A percentile compares a stretch with the other conserved stretches of the same genome.
Evolutionary conservation across 2,797 vertebrate species (phyloP).

Genomic region (Sternarchorhynchus goeldii): DNA sequence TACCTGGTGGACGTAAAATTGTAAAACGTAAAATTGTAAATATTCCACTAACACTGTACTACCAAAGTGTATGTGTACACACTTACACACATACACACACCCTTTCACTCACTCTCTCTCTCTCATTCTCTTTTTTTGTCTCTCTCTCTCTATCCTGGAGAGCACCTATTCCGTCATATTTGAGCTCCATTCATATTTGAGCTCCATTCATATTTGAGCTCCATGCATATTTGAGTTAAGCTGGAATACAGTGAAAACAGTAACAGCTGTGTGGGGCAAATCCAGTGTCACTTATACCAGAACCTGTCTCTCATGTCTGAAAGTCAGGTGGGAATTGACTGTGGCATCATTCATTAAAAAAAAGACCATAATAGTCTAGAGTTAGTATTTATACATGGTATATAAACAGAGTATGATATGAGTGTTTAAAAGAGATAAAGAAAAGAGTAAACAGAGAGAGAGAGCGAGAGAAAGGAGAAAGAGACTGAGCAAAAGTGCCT

Average conservation of each 20-base stretch:
- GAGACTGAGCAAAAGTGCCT: too few relatives aligned
- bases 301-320: too few relatives aligned
- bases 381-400: too few relatives aligned
- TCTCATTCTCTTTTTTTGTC: too few relatives aligned
- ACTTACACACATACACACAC: background rate
- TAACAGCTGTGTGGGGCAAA: slow-evolving; percentile 51
- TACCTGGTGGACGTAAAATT: background rate
- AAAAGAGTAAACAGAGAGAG: slow-evolving; percentile 32
- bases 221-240: slow-evolving; percentile 27
- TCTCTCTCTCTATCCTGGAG: background rate
- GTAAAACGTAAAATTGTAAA: slow-evolving; percentile 17
- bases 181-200: too few relatives aligned
- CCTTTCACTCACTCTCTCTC: too few relatives aligned
- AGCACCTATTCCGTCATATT: slow-evolving; percentile 9
- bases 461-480: too few relatives aligned
- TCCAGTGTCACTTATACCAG: too few relatives aligned
- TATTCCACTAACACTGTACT: slow-evolving; percentile 30
- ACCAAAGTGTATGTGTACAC: background rate
- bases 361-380: too few relatives aligned
- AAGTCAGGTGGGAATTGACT: too few relatives aligned
- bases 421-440: background rate
- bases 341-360: too few relatives aligned
- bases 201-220: background rate
- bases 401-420: too few relatives aligned
- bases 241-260: slow-evolving; percentile 46